Evolutionary conservation across 2,113 vertebrate genomes (phyloP).

Genomic region (Paratilapia polleni): DNA sequence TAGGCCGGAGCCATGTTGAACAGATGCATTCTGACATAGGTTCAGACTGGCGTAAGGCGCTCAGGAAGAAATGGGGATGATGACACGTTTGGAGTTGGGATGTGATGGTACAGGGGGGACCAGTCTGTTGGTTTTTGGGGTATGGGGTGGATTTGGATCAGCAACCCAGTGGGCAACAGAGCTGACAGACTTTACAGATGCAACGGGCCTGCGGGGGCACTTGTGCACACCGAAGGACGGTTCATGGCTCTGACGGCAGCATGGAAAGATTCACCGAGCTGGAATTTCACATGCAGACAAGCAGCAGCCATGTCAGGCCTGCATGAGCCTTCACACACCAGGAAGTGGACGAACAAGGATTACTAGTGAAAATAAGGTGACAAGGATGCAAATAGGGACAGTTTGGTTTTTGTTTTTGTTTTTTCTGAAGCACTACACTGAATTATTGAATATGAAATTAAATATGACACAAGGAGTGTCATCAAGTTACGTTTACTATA

Average conservation of each 20-base stretch:
- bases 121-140: constrained; percentile 6
- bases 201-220: constrained; percentile 52
- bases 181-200: constrained; percentile 69
- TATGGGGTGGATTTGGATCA: constrained; percentile 47
- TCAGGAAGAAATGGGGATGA: constrained; percentile 46
- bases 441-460: neutral
- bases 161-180: constrained; percentile 36
- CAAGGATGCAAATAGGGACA: neutral
- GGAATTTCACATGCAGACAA: constrained; percentile 65
- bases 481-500: neutral
- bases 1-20: constrained; percentile 73
- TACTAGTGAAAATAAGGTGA: neutral
- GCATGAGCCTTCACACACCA: constrained; percentile 23
- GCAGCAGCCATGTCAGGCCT: constrained; percentile 49
- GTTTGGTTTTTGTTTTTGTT: neutral
- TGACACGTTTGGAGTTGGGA: constrained; percentile 47
- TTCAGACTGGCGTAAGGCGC: constrained; percentile 64
- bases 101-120: constrained; percentile 31
- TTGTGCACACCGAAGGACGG: constrained; percentile 40
- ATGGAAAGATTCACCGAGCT: constrained; percentile 63
- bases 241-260: constrained; percentile 55
- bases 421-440: neutral
- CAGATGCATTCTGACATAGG: constrained; percentile 78
- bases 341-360: neutral
- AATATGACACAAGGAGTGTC: neutral